Evolutionary conservation across 2,113 vertebrate genomes (phyloP), one percentile per base, ranked within the genome.

Genomic region (Fregetta grallaria): DNA sequence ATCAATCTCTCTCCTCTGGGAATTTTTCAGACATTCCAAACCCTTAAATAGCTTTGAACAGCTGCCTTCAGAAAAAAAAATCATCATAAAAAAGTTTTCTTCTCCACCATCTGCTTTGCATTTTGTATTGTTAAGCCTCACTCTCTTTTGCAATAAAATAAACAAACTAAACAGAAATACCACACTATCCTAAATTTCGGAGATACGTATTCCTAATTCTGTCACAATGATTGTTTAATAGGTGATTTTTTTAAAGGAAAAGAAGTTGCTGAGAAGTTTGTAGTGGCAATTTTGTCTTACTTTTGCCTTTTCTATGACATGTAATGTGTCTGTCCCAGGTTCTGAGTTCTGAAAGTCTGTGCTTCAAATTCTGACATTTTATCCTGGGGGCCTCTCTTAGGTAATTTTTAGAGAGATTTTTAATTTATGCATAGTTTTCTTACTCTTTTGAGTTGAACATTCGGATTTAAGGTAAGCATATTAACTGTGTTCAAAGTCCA

Each of bases 11-110:
- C 30, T 87, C 58, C 81, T 84, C 53, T 91, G 94, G 81, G 92
- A 88, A 62, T 94, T 94, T 84, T 96, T 96, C 53, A 93, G 70
- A 65, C 90, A 86, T 97, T 95, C 92, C 90, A 90, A 85, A 88
- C 67, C 92, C 53, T 88, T 96, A 97, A 96, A 96, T 96, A 96
- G 80, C 87, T 92, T 96, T 68, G 93, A 96, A 75, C 91, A 96
- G 90, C 87, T 97, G 90, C 74, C 65, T 89, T 91, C 13, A 36
- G 61, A 34, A 17, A 36, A 26, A 56, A 81, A 94, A 77, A n/a
- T 47, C 1, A 30, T n/a, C 8, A 34, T 70, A 7, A 55, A 68
- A 61, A 88, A 78, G 38, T 93, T 96, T 89, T 93, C 61, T 79
- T 72, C 66, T 66, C 18, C 9, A 56, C 94, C 96, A 96, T 95